These are phyloP conservation scores for Drosophila rufa DNA, from an alignment of 1,140 invertebrate species.

Conservation along the genomic window DNA sequence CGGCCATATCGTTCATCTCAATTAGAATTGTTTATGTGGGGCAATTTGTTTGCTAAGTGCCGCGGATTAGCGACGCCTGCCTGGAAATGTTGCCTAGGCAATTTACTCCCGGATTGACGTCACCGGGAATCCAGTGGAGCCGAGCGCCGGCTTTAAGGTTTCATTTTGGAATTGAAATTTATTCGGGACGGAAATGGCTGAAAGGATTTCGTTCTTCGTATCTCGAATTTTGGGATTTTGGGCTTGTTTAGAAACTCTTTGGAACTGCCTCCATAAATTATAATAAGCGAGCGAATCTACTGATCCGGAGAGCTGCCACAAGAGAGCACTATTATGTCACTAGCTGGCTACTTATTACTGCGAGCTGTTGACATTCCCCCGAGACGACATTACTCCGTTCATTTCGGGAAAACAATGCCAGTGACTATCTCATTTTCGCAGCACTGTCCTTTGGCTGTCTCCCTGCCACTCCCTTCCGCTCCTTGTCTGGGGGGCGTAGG, in stretches of 20 bases:
- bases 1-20: constrained; percentile 74
- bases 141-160: constrained; percentile 28
- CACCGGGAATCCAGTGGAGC: constrained; percentile 30
- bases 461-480: neutral
- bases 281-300: constrained; percentile 50
- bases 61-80: constrained; percentile 66
- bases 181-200: constrained; percentile 25
- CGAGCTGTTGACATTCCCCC: constrained; percentile 27
- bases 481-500: neutral
- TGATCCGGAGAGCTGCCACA: constrained; percentile 21
- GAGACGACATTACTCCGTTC: constrained; percentile 63
- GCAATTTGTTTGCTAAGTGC: constrained; percentile 80
- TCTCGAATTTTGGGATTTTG: neutral
- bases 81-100: constrained; percentile 45
- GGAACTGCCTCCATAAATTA: constrained; percentile 52
- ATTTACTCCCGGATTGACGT: constrained; percentile 55
- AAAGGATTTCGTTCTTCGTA: constrained; percentile 5
- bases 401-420: constrained; percentile 74
- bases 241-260: neutral
- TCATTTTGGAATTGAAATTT: constrained; percentile 68
- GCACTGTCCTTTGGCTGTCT: constrained; percentile 20
- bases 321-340: constrained; percentile 51
- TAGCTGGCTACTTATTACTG: constrained; percentile 69
- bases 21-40: constrained; percentile 79
- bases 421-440: constrained; percentile 76